Base-by-base conservation (phyloP, 2,888 invertebrate species). In the Cremastinae sp. region DNA sequence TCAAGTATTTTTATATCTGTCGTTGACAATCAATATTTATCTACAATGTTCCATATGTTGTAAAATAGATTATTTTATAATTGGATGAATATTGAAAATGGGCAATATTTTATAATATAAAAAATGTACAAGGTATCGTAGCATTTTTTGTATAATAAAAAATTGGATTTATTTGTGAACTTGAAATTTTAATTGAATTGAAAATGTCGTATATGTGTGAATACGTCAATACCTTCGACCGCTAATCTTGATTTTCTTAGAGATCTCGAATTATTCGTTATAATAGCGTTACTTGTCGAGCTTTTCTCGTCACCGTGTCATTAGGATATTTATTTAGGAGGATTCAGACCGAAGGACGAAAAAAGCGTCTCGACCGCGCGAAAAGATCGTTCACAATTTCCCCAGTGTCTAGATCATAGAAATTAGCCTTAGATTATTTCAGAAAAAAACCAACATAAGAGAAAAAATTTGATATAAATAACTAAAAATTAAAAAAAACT, bases 241-340 rank as follows among this genome's bases (percentile, higher is more conserved):
- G 76, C 65, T 77, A 70, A 77, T 77, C 36, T 70, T 76, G 53
- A 49, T 59, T 34, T 64, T 69, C 20, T 65, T 70, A 73, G 59
- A 76, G 22, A 73, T 73, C 54, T 64, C 69, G 70, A 70, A 59
- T 62, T 76, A 73, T 58, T 73, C 59, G 73, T 73, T 64, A 47
- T 45, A 41, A 62, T 71, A 72, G 68, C 58, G 68, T 62, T 59
- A 69, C 28, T 64, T 41, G 59, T 70, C 76, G 76, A 73, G 76
- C 69, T 76, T 76, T 76, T 69, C 64, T 69, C 76, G 72, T 76
- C 59, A 65, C 43, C 47, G 59, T 73, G 64, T 69, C 74, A 65
- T 56, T 70, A 77, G 77, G 65, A 65, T 51, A 41, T 43, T 61
- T 70, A 74, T 73, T 54, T 38, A 53, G 12, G 8, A 70, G 14